Evolutionary conservation across 1,140 invertebrate genomes (phyloP).

Genomic region (Pseudomyrmex gracilis): DNA sequence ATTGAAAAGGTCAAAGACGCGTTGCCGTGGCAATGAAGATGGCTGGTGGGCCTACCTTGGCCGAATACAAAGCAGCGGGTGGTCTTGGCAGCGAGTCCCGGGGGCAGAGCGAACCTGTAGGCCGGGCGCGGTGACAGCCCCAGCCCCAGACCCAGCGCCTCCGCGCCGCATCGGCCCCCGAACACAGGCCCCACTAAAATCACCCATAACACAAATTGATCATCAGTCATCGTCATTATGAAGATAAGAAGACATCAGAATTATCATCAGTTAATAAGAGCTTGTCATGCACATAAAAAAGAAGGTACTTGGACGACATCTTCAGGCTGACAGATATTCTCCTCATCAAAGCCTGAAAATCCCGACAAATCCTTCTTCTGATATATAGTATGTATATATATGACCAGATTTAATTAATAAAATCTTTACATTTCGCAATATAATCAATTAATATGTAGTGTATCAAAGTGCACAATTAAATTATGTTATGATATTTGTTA

Average conservation of each 20-base stretch:
- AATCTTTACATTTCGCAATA: conserved; percentile 4
- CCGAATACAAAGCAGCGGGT: conserved; percentile 86
- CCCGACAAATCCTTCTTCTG: conserved; percentile 21
- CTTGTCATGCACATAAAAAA: conserved; percentile 34
- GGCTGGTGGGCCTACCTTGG: conserved; percentile 85
- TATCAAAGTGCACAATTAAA: not conserved
- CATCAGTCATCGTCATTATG: conserved; percentile 81
- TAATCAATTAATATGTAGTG: not conserved
- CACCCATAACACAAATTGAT: conserved; percentile 77
- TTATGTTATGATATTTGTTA: conserved; percentile 8
- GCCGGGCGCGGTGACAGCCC: conserved; percentile 85
- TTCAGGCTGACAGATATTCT: conserved; percentile 21
- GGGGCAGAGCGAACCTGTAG: conserved; percentile 86
- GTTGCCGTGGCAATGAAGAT: conserved; percentile 79
- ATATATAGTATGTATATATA: not conserved
- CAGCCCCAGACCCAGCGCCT: conserved; percentile 85
- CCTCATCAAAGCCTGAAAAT: conserved; percentile 35
- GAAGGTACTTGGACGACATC: conserved; percentile 15
- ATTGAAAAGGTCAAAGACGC: conserved; percentile 36
- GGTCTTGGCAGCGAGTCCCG: conserved; percentile 85
- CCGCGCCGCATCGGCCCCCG: conserved; percentile 86
- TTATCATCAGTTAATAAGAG: conserved; percentile 46
- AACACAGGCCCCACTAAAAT: conserved; percentile 86
- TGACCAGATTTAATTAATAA: not conserved
- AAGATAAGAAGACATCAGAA: conserved; percentile 46